Conservation (phyloP, 35 echinoderm and acorn worm genomes). For the Holothuria glaberrima region DNA sequence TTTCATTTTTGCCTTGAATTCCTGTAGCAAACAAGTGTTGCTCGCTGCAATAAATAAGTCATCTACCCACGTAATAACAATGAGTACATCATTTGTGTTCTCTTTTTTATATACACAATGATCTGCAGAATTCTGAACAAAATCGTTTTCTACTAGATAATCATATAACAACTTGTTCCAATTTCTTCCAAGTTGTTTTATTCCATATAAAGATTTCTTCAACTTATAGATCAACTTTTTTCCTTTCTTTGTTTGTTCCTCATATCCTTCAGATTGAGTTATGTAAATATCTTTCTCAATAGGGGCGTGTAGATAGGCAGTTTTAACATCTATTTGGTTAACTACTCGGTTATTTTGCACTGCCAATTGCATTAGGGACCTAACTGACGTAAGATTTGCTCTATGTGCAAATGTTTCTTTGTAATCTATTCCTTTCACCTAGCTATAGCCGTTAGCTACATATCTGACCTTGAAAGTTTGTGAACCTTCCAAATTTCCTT, state of each 20-base stretch:
- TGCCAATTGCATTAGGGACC: neutral
- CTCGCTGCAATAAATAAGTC: neutral
- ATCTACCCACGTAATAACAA: constrained; percentile 34
- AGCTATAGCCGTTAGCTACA: constrained; percentile 57
- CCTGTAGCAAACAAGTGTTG: neutral
- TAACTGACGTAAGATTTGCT: neutral
- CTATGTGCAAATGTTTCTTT: neutral
- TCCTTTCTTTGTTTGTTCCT: neutral
- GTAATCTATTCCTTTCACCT: too few relatives aligned
- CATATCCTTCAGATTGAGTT: constrained; percentile 1
- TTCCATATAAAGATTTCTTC: constrained; percentile 66
- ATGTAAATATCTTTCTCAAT: constrained; percentile 58
- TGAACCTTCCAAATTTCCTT: neutral
- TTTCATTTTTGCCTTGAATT: neutral
- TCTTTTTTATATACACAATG: constrained; percentile 35
- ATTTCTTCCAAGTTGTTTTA: constrained; percentile 68
- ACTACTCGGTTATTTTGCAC: constrained; percentile 41
- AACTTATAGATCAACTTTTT: constrained; percentile 52
- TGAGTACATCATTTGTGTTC: neutral
- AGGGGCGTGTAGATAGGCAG: constrained; percentile 60
- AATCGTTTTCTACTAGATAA: constrained; percentile 23
- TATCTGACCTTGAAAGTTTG: constrained; percentile 42
- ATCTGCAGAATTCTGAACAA: too few relatives aligned
- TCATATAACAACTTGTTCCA: constrained; percentile 70
- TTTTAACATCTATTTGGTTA: constrained; percentile 72